Conservation (phyloP, 2,888 invertebrate genomes). For the Spodoptera picta region DNA sequence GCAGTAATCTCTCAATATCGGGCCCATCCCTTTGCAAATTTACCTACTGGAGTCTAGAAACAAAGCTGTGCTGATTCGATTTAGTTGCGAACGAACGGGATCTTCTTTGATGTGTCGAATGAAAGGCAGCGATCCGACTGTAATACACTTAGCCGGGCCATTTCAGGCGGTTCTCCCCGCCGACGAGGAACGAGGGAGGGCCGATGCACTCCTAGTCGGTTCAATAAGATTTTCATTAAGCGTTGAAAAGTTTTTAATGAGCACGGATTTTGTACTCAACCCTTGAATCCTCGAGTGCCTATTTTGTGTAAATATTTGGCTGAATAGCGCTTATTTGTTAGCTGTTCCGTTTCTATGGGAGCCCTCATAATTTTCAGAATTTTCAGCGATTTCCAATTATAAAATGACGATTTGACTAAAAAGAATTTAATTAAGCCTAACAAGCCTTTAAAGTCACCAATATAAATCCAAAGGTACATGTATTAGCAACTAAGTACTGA, state of each 20-base stretch:
- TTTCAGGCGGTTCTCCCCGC: conserved; percentile 73
- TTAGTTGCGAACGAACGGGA: conserved; percentile 82
- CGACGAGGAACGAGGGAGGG: conserved; percentile 28
- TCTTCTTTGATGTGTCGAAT: conserved; percentile 89
- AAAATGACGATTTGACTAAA: too few relatives aligned
- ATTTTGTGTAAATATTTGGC: conserved; percentile 54
- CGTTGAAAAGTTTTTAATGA: conserved; percentile 87
- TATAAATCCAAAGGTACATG: conserved; percentile 1
- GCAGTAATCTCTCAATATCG: conserved; percentile 60
- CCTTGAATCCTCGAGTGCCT: conserved; percentile 63
- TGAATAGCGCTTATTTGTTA: conserved; percentile 33
- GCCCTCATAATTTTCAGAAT: neutral
- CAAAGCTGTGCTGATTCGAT: conserved; percentile 86
- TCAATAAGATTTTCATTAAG: conserved; percentile 88
- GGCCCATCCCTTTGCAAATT: conserved; percentile 68
- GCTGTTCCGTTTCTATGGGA: conserved; percentile 3
- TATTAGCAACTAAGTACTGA: conserved; percentile 8
- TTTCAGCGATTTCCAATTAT: neutral
- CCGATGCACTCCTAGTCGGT: conserved; percentile 77
- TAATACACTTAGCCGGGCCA: conserved; percentile 88
- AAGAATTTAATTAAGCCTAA: too few relatives aligned
- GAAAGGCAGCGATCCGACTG: conserved; percentile 87
- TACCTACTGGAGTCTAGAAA: conserved; percentile 78
- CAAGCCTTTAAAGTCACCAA: neutral
- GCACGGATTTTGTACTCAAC: conserved; percentile 75